Evolutionary conservation across 2,113 vertebrate species (phyloP).

Genomic region (Uropsilus gracilis): DNA sequence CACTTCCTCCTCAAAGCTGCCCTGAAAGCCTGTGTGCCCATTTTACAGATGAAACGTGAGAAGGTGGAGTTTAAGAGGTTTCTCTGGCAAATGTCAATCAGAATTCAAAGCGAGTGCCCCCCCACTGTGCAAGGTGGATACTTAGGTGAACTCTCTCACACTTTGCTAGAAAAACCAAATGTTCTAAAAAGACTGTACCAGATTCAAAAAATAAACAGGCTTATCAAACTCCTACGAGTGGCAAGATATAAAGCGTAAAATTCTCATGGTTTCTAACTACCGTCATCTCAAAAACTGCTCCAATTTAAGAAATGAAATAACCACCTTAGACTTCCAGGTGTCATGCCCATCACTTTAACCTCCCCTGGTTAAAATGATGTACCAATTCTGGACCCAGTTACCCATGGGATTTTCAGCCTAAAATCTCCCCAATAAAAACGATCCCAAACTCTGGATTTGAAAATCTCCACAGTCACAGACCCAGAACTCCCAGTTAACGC

Average conservation of each 20-base stretch:
- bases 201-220: background rate
- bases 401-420: background rate
- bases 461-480: background rate
- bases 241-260: background rate
- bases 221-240: background rate
- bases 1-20: background rate
- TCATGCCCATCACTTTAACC: background rate
- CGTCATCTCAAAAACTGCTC: background rate
- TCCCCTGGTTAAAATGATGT: background rate
- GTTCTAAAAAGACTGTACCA: background rate
- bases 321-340: background rate
- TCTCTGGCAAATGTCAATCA: too few relatives aligned
- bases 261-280: background rate
- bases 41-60: constrained; percentile 10
- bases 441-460: background rate
- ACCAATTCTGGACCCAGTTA: background rate
- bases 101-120: background rate
- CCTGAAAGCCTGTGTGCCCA: background rate
- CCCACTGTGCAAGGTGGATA: background rate
- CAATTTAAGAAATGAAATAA: background rate
- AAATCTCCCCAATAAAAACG: background rate
- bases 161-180: background rate
- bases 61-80: background rate
- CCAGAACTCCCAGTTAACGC: background rate
- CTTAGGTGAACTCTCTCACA: background rate